A percentile compares a stretch with the other conserved stretches of the same genome.
Conservation (phyloP, 35 echinoderm and acorn worm species). For the Chiridota heheva region DNA sequence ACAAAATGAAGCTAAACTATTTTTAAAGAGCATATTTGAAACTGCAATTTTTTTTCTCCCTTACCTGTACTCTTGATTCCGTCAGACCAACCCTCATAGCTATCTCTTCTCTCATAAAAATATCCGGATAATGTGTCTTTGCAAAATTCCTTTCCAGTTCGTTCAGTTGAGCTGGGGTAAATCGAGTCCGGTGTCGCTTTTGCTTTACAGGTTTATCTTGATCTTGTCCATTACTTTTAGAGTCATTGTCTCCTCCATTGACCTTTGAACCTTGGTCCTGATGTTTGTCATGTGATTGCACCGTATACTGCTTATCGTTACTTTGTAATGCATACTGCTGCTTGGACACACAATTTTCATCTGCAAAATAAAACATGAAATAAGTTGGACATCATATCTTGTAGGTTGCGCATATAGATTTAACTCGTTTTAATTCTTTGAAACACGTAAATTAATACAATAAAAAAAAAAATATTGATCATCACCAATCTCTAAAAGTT, state of each 20-base stretch:
- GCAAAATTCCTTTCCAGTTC: slow-evolving; percentile 99
- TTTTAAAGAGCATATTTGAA: no score
- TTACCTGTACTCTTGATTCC: slow-evolving; percentile 98
- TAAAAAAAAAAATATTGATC: no score
- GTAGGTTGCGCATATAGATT: no score
- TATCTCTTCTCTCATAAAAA: slow-evolving; percentile 99
- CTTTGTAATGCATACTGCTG: slow-evolving; percentile 17
- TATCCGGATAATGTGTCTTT: slow-evolving; percentile 99
- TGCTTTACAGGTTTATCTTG: slow-evolving; percentile 71
- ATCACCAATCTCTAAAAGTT: no score
- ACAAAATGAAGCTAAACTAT: slow-evolving; percentile 2
- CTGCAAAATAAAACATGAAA: slow-evolving; percentile 9
- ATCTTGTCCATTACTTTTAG: slow-evolving; percentile 37
- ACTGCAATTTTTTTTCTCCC: no score
- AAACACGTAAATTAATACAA: no score
- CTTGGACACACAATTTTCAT: slow-evolving; percentile 32
- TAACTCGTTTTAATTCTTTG: no score
- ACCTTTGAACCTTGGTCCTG: slow-evolving; percentile 27
- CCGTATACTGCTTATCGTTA: slow-evolving; percentile 51
- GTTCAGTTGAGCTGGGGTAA: slow-evolving; percentile 97
- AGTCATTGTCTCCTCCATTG: slow-evolving; percentile 22
- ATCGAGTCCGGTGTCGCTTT: slow-evolving; percentile 92
- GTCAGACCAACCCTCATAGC: slow-evolving; percentile 98
- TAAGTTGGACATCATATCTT: neutral
- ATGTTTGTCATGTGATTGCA: no score